Conservation (phyloP, 2,797 vertebrate genomes). For the Melanotaenia pygmaea region DNA sequence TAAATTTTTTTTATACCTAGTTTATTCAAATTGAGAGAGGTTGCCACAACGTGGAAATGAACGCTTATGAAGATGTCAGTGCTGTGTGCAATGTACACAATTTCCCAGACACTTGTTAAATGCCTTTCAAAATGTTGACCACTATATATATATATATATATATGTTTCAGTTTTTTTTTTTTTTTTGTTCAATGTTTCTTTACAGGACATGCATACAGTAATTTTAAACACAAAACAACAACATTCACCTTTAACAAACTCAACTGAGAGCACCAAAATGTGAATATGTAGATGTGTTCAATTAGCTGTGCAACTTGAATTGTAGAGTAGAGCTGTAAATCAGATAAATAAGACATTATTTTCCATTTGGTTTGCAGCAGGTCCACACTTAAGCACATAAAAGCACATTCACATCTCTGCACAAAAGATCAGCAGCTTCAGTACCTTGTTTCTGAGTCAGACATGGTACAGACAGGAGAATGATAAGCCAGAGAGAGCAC, state of each 20-base stretch:
- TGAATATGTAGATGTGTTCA: background rate
- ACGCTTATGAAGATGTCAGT: no score
- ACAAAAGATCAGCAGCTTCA: background rate
- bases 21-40: no score
- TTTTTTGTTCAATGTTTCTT: no score
- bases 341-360: background rate
- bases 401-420: background rate
- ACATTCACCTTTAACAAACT: no score
- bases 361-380: background rate
- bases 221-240: background rate
- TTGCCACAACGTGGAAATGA: no score
- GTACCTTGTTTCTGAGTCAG: no score
- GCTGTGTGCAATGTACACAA: no score
- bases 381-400: background rate
- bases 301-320: background rate
- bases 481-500: background rate
- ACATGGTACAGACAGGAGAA: constrained; percentile 3
- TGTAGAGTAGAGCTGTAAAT: background rate
- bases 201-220: background rate
- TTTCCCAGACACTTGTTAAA: no score
- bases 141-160: no score
- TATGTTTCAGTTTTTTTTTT: no score
- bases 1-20: no score
- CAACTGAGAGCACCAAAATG: background rate
- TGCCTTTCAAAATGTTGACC: no score